A percentile compares a stretch with the other conserved stretches of the same genome.
These are phyloP conservation scores for Ranitomeya variabilis DNA, from an alignment of 2,113 vertebrate species.

Conservation along the genomic window DNA sequence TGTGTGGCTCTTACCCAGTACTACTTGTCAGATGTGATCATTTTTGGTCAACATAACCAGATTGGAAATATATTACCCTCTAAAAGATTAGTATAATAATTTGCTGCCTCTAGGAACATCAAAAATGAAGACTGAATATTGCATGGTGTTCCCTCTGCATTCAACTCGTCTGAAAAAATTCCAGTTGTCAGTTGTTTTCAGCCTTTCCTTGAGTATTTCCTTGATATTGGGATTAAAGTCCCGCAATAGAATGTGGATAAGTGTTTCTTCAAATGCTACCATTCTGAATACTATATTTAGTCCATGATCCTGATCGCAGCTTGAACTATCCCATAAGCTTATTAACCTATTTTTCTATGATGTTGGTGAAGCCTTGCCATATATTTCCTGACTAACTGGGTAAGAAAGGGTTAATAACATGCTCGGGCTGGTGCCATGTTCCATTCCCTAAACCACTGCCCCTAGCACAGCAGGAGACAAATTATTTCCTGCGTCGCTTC, in stretches of 20 bases:
- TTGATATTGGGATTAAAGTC: background rate
- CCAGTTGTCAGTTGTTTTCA: background rate
- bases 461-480: slow-evolving; percentile 50
- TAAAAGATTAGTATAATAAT: background rate
- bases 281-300: background rate
- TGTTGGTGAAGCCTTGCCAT: background rate
- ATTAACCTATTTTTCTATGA: background rate
- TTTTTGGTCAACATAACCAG: background rate
- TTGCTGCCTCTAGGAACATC: background rate
- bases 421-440: slow-evolving; percentile 17
- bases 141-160: background rate
- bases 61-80: background rate
- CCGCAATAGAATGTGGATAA: background rate
- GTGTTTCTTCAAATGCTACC: background rate
- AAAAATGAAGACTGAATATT: background rate
- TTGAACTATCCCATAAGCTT: background rate
- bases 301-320: background rate
- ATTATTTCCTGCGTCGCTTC: slow-evolving; percentile 54
- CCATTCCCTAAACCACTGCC: slow-evolving; percentile 14
- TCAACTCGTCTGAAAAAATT: background rate
- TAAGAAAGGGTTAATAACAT: slow-evolving; percentile 31
- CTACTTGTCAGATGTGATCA: background rate
- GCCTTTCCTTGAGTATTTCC: background rate
- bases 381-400: background rate
- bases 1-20: background rate